A percentile compares a stretch with the other conserved stretches of the same genome.
phyloP scores from a whole-genome alignment of 30 jellyfish, hydroid and myxozoan genomes.

The Aurelia sp. region DNA sequence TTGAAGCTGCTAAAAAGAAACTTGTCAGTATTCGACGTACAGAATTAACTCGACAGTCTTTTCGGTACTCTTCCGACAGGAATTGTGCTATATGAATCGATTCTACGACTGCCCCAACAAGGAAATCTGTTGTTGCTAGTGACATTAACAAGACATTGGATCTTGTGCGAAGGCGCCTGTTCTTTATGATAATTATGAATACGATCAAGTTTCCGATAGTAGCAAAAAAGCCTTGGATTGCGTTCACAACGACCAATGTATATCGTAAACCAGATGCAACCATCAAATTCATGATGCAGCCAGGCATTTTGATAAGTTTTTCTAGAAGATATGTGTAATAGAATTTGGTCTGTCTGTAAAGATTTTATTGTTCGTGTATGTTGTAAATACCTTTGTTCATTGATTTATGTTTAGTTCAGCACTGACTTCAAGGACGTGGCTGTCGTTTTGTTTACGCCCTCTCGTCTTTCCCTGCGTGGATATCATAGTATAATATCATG shows the following conservation, averaged over 20 bases:
- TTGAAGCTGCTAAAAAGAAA: slow-evolving; percentile 55
- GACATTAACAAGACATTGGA: slow-evolving; percentile 35
- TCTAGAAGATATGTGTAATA: no score
- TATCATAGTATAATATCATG: no score
- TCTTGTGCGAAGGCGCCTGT: slow-evolving; percentile 34
- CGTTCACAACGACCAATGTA: slow-evolving; percentile 20
- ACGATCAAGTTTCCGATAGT: slow-evolving; percentile 25
- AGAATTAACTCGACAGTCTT: slow-evolving; percentile 15
- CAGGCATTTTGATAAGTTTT: no score
- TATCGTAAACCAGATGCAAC: not conserved
- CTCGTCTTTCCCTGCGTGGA: no score
- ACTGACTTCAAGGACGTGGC: no score
- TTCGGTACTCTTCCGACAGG: not conserved
- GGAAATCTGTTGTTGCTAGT: slow-evolving; percentile 59
- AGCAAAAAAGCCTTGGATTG: slow-evolving; percentile 17
- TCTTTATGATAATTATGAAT: not conserved
- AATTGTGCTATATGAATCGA: slow-evolving; percentile 38
- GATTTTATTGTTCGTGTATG: no score
- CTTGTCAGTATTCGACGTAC: slow-evolving; percentile 32
- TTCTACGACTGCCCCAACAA: slow-evolving; percentile 37
- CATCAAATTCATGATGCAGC: no score
- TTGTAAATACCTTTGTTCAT: no score
- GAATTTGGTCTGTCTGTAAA: no score
- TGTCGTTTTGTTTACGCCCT: no score
- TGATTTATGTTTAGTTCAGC: no score